Evolutionary conservation across 2,888 invertebrate genomes (phyloP).

Genomic region (Pachymerium ferrugineum): DNA sequence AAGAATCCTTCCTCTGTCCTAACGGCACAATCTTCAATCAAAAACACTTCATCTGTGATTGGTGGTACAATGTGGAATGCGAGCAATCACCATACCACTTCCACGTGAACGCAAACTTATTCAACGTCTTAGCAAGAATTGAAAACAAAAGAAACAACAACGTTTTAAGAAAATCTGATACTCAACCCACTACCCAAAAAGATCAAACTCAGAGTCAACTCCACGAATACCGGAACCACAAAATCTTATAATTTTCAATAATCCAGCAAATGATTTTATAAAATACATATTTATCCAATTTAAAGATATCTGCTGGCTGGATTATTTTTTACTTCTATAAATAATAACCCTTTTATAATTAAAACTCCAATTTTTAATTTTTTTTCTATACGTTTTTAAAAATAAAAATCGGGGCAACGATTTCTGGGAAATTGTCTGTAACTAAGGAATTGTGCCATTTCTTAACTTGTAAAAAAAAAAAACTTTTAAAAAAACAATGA

Average conservation of each 20-base stretch:
- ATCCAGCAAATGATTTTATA: too few relatives aligned
- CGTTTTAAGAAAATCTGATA: not conserved
- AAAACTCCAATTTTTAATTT: too few relatives aligned
- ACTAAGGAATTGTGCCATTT: too few relatives aligned
- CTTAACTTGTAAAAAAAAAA: too few relatives aligned
- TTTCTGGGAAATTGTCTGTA: too few relatives aligned
- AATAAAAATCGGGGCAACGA: too few relatives aligned
- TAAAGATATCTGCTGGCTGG: not conserved
- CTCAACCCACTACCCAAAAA: not conserved
- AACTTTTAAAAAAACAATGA: too few relatives aligned
- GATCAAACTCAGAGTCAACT: not conserved
- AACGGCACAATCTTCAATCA: conserved; percentile 40
- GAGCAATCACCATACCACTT: conserved; percentile 37
- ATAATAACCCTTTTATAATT: too few relatives aligned
- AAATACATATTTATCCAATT: not conserved
- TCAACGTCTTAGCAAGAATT: not conserved
- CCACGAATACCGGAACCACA: not conserved
- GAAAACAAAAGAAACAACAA: not conserved
- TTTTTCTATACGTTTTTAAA: too few relatives aligned
- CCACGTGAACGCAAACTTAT: not conserved
- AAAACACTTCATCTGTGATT: conserved; percentile 40
- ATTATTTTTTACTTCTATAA: too few relatives aligned
- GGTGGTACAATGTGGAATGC: conserved; percentile 40
- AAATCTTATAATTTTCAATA: not conserved
- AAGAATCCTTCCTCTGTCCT: conserved; percentile 40